These are phyloP conservation scores for Eulemur rufifrons DNA, from an alignment of 2,113 vertebrate species.

Conservation along the genomic window DNA sequence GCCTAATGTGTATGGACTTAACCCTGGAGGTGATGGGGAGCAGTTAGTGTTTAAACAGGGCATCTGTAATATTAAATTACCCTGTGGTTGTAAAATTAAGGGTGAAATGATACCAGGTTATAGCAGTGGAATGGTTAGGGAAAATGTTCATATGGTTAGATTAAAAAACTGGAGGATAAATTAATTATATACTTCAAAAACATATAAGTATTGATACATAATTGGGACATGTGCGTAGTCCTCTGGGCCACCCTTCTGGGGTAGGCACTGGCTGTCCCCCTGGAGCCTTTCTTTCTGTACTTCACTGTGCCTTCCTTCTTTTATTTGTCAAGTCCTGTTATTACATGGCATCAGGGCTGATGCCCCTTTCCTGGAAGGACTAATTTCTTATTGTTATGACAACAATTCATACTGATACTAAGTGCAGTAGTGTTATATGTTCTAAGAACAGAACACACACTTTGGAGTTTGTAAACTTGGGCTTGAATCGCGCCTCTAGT, in stretches of 20 bases:
- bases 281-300: background rate
- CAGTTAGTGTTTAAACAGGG: constrained; percentile 15
- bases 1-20: background rate
- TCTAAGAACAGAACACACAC: background rate
- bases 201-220: background rate
- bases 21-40: background rate
- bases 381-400: background rate
- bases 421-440: background rate
- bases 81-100: constrained; percentile 27
- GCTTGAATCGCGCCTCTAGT: constrained; percentile 15
- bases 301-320: background rate
- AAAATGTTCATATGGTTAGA: background rate
- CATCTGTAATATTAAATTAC: constrained; percentile 17
- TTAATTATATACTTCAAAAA: background rate
- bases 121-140: background rate
- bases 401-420: background rate
- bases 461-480: constrained; percentile 14
- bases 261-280: background rate
- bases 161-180: background rate
- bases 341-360: background rate
- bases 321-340: background rate
- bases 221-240: background rate
- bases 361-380: constrained; percentile 17
- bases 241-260: background rate
- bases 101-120: background rate